A percentile compares a stretch with the other conserved stretches of the same genome.
These are phyloP conservation scores for Brenthis ino DNA, from an alignment of 2,888 invertebrate genomes.

Conservation along the genomic window DNA sequence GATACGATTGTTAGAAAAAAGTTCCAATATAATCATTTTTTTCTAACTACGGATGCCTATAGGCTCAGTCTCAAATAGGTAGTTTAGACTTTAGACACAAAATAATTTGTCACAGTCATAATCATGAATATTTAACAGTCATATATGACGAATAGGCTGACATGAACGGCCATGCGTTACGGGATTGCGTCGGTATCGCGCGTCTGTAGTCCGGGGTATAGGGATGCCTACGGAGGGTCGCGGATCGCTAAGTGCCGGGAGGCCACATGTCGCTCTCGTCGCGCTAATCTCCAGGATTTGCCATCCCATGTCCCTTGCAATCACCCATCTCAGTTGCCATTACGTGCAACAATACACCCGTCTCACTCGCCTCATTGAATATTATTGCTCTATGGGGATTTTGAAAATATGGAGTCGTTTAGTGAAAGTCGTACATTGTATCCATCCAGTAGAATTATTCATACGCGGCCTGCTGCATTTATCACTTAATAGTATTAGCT, in stretches of 20 bases:
- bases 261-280: constrained; percentile 81
- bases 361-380: constrained; percentile 78
- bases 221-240: constrained; percentile 51
- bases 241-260: constrained; percentile 75
- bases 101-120: constrained; percentile 1
- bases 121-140: constrained; percentile 28
- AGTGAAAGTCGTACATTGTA: constrained; percentile 80
- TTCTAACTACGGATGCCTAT: too few species aligned
- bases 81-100: not conserved
- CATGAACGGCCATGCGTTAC: constrained; percentile 44
- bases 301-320: constrained; percentile 73
- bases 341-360: constrained; percentile 55
- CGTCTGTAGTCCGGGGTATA: constrained; percentile 30
- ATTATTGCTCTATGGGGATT: constrained; percentile 83
- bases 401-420: constrained; percentile 82
- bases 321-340: constrained; percentile 58
- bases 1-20: too few species aligned
- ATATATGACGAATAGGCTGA: constrained; percentile 31
- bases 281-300: constrained; percentile 81
- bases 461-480: constrained; percentile 77
- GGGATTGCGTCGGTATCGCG: constrained; percentile 44
- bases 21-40: too few species aligned
- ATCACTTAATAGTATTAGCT: constrained; percentile 82
- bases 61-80: too few species aligned
- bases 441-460: constrained; percentile 80